These are phyloP conservation scores for Caenorhabditis afra DNA, from an alignment of 2,888 invertebrate genomes.

Conservation along the genomic window DNA sequence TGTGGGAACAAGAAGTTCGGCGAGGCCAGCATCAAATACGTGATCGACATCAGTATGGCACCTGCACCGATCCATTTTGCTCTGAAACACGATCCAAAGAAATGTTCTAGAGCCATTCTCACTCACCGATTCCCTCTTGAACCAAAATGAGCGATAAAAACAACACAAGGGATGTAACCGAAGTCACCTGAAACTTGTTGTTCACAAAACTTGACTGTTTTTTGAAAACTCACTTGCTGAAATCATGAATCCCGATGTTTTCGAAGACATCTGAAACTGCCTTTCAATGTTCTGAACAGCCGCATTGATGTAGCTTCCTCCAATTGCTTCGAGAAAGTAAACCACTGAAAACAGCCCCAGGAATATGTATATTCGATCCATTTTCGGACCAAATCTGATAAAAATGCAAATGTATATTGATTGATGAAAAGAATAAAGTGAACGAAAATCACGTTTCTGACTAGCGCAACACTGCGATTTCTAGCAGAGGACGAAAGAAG, in stretches of 20 bases:
- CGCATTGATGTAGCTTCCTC: conserved; percentile 76
- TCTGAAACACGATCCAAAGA: too few species aligned
- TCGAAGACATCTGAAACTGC: conserved; percentile 79
- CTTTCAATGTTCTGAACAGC: conserved; percentile 79
- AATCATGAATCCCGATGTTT: conserved; percentile 78
- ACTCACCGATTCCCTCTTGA: conserved; percentile 74
- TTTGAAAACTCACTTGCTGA: conserved; percentile 78
- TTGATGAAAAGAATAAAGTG: too few species aligned
- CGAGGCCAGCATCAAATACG: conserved; percentile 76
- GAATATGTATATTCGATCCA: conserved; percentile 74
- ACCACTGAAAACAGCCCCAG: conserved; percentile 77
- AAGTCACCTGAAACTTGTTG: conserved; percentile 73
- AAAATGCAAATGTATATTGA: background rate
- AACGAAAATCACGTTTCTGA: background rate
- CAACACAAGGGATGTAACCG: conserved; percentile 79
- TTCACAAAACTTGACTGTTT: too few species aligned
- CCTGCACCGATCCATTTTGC: conserved; percentile 79
- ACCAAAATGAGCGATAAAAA: conserved; percentile 79
- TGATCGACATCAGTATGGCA: conserved; percentile 77
- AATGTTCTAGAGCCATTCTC: background rate
- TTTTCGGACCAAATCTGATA: conserved; percentile 36
- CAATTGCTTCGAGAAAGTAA: conserved; percentile 77
- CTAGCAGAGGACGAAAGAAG: too few species aligned
- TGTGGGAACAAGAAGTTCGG: conserved; percentile 79
- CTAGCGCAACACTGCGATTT: too few species aligned